These are phyloP conservation scores for Capreolus pygargus DNA, from an alignment of 2,113 vertebrate species.

Conservation along the genomic window DNA sequence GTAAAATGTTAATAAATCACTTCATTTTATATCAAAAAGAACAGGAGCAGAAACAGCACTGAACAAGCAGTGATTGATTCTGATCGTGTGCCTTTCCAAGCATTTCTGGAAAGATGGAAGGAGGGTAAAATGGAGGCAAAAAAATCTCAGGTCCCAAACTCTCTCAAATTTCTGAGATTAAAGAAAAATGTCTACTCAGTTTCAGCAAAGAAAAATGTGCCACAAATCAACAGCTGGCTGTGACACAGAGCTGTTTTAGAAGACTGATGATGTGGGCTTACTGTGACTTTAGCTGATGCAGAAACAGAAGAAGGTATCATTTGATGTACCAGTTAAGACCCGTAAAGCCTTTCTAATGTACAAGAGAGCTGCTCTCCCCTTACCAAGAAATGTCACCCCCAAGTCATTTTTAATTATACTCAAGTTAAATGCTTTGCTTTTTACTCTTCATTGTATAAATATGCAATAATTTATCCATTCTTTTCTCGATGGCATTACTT, in stretches of 20 bases:
- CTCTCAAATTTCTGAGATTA: conserved; percentile 58
- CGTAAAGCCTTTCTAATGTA: neutral
- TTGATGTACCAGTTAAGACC: neutral
- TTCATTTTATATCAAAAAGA: neutral
- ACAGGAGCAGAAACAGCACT: neutral
- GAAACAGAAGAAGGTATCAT: conserved; percentile 59
- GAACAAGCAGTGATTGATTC: neutral
- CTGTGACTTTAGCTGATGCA: neutral
- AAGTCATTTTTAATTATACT: neutral
- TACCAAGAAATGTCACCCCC: neutral
- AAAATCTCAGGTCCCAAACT: conserved; percentile 46
- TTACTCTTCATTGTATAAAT: neutral
- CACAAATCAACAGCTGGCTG: neutral
- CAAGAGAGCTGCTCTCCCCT: neutral
- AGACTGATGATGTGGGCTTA: conserved; percentile 50
- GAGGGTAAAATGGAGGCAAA: conserved; percentile 14
- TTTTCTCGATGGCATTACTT: neutral
- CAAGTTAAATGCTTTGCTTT: neutral
- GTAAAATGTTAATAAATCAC: neutral
- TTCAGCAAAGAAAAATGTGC: neutral
- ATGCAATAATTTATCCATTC: neutral
- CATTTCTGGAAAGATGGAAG: conserved; percentile 24
- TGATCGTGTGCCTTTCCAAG: neutral
- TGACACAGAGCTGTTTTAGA: conserved; percentile 1
- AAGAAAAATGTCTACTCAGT: neutral